These are phyloP conservation scores for Acromyrmex echinatior DNA, from an alignment of 1,140 invertebrate species.

Conservation along the genomic window DNA sequence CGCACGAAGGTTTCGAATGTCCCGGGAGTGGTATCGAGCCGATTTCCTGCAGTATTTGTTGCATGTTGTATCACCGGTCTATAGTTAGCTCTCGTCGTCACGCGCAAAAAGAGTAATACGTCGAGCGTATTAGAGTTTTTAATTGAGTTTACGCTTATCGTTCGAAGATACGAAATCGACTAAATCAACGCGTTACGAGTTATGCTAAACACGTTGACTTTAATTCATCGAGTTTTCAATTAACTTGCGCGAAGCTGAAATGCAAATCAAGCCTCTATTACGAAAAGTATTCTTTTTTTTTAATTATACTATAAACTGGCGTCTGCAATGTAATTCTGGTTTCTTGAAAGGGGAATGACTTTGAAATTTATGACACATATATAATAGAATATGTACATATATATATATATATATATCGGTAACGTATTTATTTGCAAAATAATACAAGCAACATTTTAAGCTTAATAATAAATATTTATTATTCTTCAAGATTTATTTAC, in stretches of 20 bases:
- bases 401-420: neutral
- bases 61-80: constrained; percentile 26
- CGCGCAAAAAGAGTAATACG: constrained; percentile 24
- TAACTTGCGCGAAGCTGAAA: constrained; percentile 25
- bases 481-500: neutral
- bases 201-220: constrained; percentile 14
- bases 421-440: neutral
- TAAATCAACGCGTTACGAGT: neutral
- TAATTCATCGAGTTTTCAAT: constrained; percentile 55
- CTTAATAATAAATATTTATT: neutral
- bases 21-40: constrained; percentile 61
- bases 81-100: constrained; percentile 23
- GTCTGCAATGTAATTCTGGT: neutral
- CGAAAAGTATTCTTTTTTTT: constrained; percentile 23
- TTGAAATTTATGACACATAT: neutral
- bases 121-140: constrained; percentile 30
- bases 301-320: neutral
- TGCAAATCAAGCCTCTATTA: constrained; percentile 22
- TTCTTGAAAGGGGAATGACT: constrained; percentile 3
- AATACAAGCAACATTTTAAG: neutral
- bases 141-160: neutral
- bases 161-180: neutral
- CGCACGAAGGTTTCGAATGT: constrained; percentile 67
- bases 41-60: constrained; percentile 41
- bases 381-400: neutral